Percentiles rank a stretch among this genome's conserved stretches.
Conservation (phyloP, 2,797 vertebrate genomes). For the Austrolebias charrua region DNA sequence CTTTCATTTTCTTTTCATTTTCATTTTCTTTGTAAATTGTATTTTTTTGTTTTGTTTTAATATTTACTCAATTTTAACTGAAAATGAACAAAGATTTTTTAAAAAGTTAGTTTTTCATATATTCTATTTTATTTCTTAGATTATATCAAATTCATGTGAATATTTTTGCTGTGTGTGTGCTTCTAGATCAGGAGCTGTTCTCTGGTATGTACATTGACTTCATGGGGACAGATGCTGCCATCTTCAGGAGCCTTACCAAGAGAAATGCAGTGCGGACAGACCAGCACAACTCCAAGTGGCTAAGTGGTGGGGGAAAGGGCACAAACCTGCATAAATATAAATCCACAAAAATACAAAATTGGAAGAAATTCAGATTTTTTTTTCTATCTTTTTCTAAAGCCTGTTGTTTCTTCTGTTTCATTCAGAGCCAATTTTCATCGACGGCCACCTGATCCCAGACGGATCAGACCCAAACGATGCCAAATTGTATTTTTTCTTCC, state of each 20-base stretch:
- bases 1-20: too few relatives aligned
- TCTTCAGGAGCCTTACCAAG: conserved; percentile 95
- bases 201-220: conserved; percentile 99
- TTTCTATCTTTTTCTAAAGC: neutral
- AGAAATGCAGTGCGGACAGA: conserved; percentile 94
- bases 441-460: conserved; percentile 94
- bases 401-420: conserved; percentile 6
- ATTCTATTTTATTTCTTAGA: neutral
- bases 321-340: too few relatives aligned
- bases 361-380: too few relatives aligned
- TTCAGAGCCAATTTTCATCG: conserved; percentile 93
- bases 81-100: too few relatives aligned
- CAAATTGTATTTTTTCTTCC: conserved; percentile 96
- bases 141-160: neutral
- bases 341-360: neutral
- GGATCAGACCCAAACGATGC: conserved; percentile 93
- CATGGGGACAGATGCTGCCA: conserved; percentile 97
- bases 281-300: conserved; percentile 98
- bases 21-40: too few relatives aligned
- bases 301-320: conserved; percentile 85
- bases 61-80: too few relatives aligned
- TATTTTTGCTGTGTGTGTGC: conserved; percentile 13
- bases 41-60: too few relatives aligned
- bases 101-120: neutral
- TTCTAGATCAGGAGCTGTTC: conserved; percentile 94